Base-by-base conservation (phyloP, 2,888 invertebrate genomes). In the Cryptocephalus moraei region DNA sequence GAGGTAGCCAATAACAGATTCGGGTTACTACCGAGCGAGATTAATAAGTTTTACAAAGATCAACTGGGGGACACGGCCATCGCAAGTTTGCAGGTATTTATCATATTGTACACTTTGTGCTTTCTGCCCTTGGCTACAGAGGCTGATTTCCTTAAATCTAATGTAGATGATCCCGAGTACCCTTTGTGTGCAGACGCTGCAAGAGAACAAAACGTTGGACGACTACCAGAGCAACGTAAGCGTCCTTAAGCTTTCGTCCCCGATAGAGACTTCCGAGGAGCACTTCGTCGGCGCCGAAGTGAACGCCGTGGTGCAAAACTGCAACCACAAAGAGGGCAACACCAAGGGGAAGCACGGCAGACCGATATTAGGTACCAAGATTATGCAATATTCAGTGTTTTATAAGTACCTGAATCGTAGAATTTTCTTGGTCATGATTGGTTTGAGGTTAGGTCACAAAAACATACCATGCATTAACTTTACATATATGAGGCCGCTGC, bases 1-100 rank as follows among this genome's bases (percentile, higher is more conserved):
- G 75, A 75, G 52, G 55, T 73, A 14, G 58, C 62, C 8, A 63
- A 60, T 56, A 63, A 65, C 45, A 56, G 63, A 40, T 74, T 69
- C 53, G 61, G 59, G 33, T 52, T 68, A 10, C 58, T 74, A 39
- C 61, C 69, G 9, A 48, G 59, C 1, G 65, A 71, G 10, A 48
- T 70, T 10, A 62, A 68, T 44, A 63, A 59, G 38, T 72, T 72
- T 54, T 72, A 74, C 53, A 61, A 66, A 32, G 58, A 59, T 9
- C 62, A 64, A 38, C 55, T 72, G n/a, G 70, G 67, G 13, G 66
- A 64, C 39, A 50, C 56, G 44, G 63, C 63, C 13, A 62, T 68
- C 60, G 53, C 56, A 38, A 58, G 57, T 49, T 66, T 69, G 54
- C 67, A 66, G 61, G 68, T 67, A 55, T 49, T 45, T 39, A 39